phyloP scores from a whole-genome alignment of 2,113 vertebrate genomes.

The Australoheros scitulus region DNA sequence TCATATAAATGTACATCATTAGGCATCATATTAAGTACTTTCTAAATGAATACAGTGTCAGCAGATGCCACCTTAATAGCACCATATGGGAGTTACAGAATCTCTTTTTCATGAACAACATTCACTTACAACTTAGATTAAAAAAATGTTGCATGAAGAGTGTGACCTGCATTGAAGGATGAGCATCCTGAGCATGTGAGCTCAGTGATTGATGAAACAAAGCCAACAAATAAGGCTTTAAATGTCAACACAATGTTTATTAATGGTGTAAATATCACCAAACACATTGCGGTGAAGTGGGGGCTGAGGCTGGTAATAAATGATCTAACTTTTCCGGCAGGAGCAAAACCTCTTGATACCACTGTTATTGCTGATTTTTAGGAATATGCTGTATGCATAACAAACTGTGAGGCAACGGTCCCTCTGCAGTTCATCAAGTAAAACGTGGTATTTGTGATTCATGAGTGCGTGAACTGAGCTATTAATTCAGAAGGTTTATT shows the following conservation, averaged over 20 bases:
- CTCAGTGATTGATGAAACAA: slow-evolving; percentile 17
- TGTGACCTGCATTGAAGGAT: background rate
- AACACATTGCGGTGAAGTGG: background rate
- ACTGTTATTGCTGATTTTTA: background rate
- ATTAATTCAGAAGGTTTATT: background rate
- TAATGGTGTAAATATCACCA: slow-evolving; percentile 40
- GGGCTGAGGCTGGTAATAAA: background rate
- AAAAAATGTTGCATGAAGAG: background rate
- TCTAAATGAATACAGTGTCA: background rate
- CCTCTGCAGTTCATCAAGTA: background rate
- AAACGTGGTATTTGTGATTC: background rate
- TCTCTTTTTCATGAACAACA: background rate
- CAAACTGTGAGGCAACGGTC: background rate
- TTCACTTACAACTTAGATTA: background rate
- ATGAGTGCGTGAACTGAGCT: background rate
- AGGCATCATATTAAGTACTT: background rate
- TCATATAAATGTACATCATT: background rate
- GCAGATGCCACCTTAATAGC: background rate
- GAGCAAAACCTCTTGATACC: background rate
- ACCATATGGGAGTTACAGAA: background rate
- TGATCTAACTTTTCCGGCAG: background rate
- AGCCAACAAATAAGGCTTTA: slow-evolving; percentile 26
- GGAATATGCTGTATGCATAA: background rate
- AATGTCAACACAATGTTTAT: slow-evolving; percentile 38
- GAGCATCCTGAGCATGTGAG: background rate